Base-by-base conservation (phyloP, 92 coral and sea anemone genomes). In the Pocillopora grandis region DNA sequence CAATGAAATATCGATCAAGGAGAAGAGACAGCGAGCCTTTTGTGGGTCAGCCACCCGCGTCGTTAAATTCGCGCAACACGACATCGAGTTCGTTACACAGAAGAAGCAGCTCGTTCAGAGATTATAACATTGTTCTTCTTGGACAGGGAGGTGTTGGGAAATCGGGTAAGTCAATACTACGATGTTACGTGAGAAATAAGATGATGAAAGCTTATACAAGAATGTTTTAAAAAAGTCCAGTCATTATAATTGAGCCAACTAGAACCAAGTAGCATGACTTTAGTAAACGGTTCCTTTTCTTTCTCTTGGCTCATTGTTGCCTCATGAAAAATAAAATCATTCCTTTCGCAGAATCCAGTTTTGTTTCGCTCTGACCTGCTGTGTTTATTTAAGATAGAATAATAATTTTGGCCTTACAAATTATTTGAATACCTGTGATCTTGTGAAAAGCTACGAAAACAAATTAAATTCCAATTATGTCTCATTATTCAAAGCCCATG, bases 61-160 rank as follows among this genome's bases (percentile, higher is more conserved):
- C 95, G 48, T 62, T 83, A 19, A 91, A 81, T 35, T 59, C 90
- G 31, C 71, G 86, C 19, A 88, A 77, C 65, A 33, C 83, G 48
- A 77, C 89, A 35, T 74, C 85, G 13, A 59, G 80, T 9, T 31
- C 83, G 52, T 60, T 84, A 18, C 82, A 84, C 9, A 89, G 87
- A 76, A 83, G 89, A 48, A 75, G 86, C 67, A 86, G 89, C 63
- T 91, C 95, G 16, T 79, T 87, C 14, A 85, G 93, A 71, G 98
- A 94, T 81, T 94, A 90, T 62, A 87, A 92, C 68, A 82, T 94
- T 15, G 98, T 92, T 55, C 85, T 94, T 71, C 93, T 94, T 0
- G 98, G 98, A 17, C 98, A 94, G 78, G 93, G 95, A 42, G 98
- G 93, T 14, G 98, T 94, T 85, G 98, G 98, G 23, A 94, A 94